A percentile compares a stretch with the other conserved stretches of the same genome.
Conservation (phyloP, 2,888 invertebrate species). For the Thymelicus lineola region DNA sequence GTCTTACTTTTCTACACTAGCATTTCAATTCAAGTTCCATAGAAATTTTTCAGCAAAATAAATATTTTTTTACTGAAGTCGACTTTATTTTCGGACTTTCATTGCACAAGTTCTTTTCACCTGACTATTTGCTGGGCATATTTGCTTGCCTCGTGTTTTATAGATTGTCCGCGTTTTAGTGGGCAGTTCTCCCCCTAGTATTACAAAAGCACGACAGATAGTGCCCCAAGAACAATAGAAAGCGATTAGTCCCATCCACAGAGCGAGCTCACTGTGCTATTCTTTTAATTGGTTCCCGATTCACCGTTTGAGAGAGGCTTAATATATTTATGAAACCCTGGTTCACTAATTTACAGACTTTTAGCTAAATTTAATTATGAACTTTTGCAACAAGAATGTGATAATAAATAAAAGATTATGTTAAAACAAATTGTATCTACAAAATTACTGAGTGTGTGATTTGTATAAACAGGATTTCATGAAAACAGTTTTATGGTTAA, state of each 20-base stretch:
- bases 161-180: constrained; percentile 75
- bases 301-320: constrained; percentile 43
- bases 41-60: no score
- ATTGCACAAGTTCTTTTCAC: constrained; percentile 22
- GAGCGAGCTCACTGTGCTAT: constrained; percentile 59
- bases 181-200: constrained; percentile 54
- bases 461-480: no score
- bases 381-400: no score
- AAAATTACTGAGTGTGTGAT: no score
- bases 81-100: background rate
- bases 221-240: constrained; percentile 76
- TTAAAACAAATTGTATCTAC: no score
- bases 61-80: background rate
- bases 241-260: constrained; percentile 66
- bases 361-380: background rate
- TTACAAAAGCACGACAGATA: constrained; percentile 71
- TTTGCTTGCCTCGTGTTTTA: constrained; percentile 69
- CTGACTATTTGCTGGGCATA: constrained; percentile 21
- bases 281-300: constrained; percentile 73
- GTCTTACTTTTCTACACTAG: no score
- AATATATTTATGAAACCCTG: constrained; percentile 29
- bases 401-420: no score
- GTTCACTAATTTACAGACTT: constrained; percentile 10
- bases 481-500: no score
- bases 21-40: no score